Conservation (phyloP, 2,113 vertebrate species). For the Heteronetta atricapilla region DNA sequence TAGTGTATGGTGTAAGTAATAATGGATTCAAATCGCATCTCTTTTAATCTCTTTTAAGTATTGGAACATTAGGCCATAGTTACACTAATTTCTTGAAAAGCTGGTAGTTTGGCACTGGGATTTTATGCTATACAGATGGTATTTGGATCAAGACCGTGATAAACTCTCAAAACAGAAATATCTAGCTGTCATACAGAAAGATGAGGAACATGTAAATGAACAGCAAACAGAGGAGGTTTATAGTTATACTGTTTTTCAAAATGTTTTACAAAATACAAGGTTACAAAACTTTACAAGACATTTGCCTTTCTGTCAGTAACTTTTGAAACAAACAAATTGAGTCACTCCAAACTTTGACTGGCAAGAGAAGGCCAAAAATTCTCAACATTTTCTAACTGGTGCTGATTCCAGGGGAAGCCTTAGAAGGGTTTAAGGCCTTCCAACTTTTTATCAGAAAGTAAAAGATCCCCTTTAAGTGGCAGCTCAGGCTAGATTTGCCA, state of each 20-base stretch:
- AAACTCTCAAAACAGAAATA: background rate
- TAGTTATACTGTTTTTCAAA: background rate
- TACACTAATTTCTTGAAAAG: background rate
- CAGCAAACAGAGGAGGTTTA: background rate
- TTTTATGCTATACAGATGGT: background rate
- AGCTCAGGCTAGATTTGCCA: background rate
- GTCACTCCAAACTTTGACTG: background rate
- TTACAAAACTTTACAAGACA: background rate
- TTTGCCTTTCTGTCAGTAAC: background rate
- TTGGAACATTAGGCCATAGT: background rate
- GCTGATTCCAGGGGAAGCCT: background rate
- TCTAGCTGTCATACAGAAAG: background rate
- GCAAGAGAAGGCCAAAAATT: background rate
- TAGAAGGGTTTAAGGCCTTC: background rate
- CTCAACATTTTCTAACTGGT: background rate
- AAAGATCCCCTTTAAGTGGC: background rate
- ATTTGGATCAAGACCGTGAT: background rate
- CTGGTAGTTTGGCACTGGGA: background rate
- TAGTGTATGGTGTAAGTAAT: background rate
- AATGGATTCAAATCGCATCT: background rate
- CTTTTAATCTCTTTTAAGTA: background rate
- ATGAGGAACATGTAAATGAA: background rate
- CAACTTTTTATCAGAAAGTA: background rate
- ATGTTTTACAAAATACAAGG: background rate
- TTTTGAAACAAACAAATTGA: background rate